Conservation (phyloP, 2,888 invertebrate species). For the Pardosa pseudoannulata region DNA sequence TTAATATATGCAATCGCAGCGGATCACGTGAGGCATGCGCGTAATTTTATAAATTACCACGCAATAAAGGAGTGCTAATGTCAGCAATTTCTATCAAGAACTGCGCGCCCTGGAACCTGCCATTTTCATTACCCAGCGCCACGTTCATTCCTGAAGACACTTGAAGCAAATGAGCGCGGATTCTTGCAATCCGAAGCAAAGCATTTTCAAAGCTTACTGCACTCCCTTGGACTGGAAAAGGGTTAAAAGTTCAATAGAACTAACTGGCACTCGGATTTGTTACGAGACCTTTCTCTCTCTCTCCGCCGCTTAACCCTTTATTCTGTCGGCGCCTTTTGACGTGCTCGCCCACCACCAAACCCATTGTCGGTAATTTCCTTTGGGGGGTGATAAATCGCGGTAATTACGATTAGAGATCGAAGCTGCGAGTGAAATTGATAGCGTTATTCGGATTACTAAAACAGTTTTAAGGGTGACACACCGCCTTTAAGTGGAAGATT, state of each 20-base stretch:
- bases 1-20: no score
- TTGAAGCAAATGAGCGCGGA: background rate
- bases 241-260: background rate
- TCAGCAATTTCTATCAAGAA: background rate
- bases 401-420: background rate
- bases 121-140: background rate
- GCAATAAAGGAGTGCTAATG: background rate
- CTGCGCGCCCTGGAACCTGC: background rate
- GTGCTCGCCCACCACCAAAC: background rate
- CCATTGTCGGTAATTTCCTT: background rate
- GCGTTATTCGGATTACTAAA: background rate
- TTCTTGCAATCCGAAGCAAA: background rate
- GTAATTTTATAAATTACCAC: no score
- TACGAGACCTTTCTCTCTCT: no score
- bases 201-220: background rate
- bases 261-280: background rate
- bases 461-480: no score
- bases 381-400: background rate
- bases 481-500: no score
- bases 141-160: background rate
- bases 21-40: no score
- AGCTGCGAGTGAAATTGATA: background rate
- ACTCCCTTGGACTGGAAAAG: background rate
- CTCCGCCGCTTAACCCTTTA: background rate
- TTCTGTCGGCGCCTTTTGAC: background rate